phyloP scores from a whole-genome alignment of 2,797 vertebrate species.

The Myotis daubentonii region DNA sequence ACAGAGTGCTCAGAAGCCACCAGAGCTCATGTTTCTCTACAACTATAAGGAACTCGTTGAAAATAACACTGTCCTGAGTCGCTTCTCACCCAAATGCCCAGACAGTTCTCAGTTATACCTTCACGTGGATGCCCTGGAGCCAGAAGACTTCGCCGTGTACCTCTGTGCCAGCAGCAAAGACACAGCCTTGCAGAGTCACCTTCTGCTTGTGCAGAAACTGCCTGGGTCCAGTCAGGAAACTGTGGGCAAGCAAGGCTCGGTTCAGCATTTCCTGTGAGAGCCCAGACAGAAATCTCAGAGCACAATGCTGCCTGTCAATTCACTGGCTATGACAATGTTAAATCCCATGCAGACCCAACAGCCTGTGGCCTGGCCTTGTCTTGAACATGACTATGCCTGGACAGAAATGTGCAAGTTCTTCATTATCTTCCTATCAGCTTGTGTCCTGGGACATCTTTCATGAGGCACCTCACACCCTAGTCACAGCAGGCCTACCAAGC shows the following conservation, averaged over 20 bases:
- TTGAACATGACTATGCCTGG: not conserved
- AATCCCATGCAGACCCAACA: too few relatives aligned
- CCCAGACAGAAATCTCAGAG: not conserved
- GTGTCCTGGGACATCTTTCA: not conserved
- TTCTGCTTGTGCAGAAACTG: conserved; percentile 10
- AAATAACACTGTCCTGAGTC: not conserved
- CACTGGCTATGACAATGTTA: fast-evolving
- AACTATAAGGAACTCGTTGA: fast-evolving
- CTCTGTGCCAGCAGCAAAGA: conserved; percentile 59
- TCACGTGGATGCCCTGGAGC: not conserved
- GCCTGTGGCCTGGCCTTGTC: not conserved
- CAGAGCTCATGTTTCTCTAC: not conserved
- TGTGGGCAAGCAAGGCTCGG: fast-evolving
- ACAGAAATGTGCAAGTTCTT: not conserved
- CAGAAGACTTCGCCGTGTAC: not conserved
- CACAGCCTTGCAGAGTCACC: conserved; percentile 18
- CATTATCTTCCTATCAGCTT: not conserved
- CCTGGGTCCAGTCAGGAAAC: not conserved
- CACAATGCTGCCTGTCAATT: not conserved
- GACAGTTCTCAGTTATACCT: not conserved
- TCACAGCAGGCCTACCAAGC: not conserved
- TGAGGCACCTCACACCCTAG: not conserved
- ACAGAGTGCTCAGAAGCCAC: not conserved
- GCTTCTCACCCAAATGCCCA: not conserved
- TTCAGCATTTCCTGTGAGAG: not conserved